A percentile compares a stretch with the other conserved stretches of the same genome.
Evolutionary conservation across 2,113 vertebrate genomes (phyloP).

Genomic region (Menura novaehollandiae): DNA sequence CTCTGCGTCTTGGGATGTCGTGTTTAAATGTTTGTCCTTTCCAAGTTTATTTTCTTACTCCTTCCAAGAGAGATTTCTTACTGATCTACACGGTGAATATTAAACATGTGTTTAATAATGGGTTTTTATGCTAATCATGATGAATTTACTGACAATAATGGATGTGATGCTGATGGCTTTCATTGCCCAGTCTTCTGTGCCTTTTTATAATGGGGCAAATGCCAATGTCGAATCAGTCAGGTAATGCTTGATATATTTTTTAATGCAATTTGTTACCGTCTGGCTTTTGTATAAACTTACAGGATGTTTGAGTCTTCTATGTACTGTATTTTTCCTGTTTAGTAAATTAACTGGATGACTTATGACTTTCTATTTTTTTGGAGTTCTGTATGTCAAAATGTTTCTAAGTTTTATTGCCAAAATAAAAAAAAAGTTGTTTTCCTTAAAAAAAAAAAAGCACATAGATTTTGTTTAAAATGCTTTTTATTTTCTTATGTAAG

Average conservation of each 20-base stretch:
- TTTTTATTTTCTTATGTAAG: neutral
- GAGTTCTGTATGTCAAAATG: neutral
- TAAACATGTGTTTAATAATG: neutral
- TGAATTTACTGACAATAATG: neutral
- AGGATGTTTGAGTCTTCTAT: neutral
- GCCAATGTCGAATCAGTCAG: neutral
- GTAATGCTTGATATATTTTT: constrained; percentile 11
- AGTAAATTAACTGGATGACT: constrained; percentile 33
- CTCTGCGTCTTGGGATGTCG: fast-evolving
- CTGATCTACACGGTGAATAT: neutral
- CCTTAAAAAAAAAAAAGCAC: neutral
- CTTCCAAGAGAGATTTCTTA: neutral
- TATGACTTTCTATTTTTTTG: neutral
- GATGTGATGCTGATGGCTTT: neutral
- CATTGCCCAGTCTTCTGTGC: constrained; percentile 26
- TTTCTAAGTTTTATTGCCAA: neutral
- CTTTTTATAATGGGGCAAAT: constrained; percentile 5
- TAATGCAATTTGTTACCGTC: neutral
- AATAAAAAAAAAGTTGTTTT: constrained; percentile 11
- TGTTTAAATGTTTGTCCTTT: neutral
- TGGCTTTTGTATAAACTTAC: constrained; percentile 16
- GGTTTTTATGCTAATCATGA: neutral
- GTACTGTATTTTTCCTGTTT: constrained; percentile 1
- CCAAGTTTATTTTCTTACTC: neutral
- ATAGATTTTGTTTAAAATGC: neutral